These are phyloP conservation scores for Mesodorylaimus sp. DNA, from an alignment of 2,888 invertebrate genomes.

Conservation along the genomic window DNA sequence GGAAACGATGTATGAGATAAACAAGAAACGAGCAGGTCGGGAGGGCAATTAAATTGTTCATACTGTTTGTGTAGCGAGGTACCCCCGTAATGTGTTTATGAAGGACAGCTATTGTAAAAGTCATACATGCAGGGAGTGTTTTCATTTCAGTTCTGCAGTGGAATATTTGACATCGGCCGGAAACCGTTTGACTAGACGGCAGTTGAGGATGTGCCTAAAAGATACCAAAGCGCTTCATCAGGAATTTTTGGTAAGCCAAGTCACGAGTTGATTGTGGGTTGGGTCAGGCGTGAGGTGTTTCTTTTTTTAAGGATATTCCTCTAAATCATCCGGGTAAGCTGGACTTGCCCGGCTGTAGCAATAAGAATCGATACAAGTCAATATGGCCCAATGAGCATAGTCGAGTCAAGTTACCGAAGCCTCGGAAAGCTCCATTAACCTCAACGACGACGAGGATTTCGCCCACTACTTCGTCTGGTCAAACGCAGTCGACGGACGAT, in stretches of 20 bases:
- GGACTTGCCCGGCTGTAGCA: constrained; percentile 65
- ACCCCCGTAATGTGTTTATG: too few species aligned
- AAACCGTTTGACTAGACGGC: constrained; percentile 39
- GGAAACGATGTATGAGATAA: too few species aligned
- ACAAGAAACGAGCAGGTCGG: too few species aligned
- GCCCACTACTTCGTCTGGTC: too few species aligned
- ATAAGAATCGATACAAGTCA: constrained; percentile 70
- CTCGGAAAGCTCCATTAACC: too few species aligned
- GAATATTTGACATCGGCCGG: constrained; percentile 43
- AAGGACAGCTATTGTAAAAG: too few species aligned
- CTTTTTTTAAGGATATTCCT: constrained; percentile 48
- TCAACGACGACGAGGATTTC: too few species aligned
- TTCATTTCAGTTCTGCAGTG: constrained; percentile 36
- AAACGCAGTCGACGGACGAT: neutral
- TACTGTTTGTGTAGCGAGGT: too few species aligned
- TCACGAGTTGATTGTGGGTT: neutral
- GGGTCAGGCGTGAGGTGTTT: neutral
- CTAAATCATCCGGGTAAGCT: constrained; percentile 75
- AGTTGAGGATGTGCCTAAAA: constrained; percentile 37
- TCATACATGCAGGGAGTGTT: too few species aligned
- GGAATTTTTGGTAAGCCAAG: constrained; percentile 54
- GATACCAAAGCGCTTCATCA: constrained; percentile 47
- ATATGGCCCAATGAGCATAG: constrained; percentile 51
- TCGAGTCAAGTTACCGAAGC: constrained; percentile 4
- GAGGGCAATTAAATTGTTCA: too few species aligned